Evolutionary conservation across 2,888 invertebrate genomes (phyloP).

Genomic region (Prenolepis imparis): DNA sequence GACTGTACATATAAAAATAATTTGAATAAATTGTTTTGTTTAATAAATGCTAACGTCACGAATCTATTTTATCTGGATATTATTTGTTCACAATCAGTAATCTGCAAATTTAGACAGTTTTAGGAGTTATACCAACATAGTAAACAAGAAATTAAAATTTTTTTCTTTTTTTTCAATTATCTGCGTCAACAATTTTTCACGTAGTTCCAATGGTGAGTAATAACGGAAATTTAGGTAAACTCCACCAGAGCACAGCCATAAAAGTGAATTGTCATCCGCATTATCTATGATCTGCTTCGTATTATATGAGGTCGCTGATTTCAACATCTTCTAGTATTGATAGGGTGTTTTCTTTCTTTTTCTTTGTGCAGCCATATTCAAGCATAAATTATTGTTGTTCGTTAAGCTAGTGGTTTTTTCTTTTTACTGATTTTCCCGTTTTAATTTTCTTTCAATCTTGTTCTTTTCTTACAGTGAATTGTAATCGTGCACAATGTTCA

Average conservation of each 20-base stretch:
- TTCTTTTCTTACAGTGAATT: not conserved
- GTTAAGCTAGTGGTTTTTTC: slow-evolving; percentile 44
- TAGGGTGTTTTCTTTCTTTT: slow-evolving; percentile 16
- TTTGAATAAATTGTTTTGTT: too few relatives aligned
- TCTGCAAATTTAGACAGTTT: too few relatives aligned
- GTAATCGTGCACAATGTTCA: not conserved
- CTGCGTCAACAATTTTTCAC: not conserved
- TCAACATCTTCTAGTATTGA: slow-evolving; percentile 28
- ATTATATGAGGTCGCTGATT: slow-evolving; percentile 42
- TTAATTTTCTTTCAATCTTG: not conserved
- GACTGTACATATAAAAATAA: too few relatives aligned
- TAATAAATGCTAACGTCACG: too few relatives aligned
- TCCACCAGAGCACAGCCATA: slow-evolving; percentile 28
- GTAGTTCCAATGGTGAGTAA: not conserved
- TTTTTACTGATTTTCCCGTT: slow-evolving; percentile 40
- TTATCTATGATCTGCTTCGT: slow-evolving; percentile 21
- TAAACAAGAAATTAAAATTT: too few relatives aligned
- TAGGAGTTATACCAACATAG: too few relatives aligned
- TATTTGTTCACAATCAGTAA: too few relatives aligned
- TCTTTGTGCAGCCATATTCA: slow-evolving; percentile 37
- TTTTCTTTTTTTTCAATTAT: slow-evolving; percentile 22
- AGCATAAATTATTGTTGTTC: slow-evolving; percentile 72
- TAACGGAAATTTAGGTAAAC: slow-evolving; percentile 15
- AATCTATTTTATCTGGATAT: too few relatives aligned
- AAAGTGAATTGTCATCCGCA: slow-evolving; percentile 44